phyloP scores from a whole-genome alignment of 2,113 vertebrate species.

The Elephantulus edwardii region DNA sequence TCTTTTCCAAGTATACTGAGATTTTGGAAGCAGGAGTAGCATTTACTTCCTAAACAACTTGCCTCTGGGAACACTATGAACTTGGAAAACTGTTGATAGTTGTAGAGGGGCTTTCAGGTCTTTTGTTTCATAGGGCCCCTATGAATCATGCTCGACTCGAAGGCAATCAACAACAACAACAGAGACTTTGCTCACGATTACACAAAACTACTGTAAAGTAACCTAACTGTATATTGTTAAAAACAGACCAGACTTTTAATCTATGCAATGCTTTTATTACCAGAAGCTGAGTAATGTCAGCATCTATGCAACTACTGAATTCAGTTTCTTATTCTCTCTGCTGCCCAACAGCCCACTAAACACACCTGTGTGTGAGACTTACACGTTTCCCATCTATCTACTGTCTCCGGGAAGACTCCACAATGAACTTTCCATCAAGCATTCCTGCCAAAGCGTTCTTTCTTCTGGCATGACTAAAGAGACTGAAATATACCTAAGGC shows the following conservation, averaged over 20 bases:
- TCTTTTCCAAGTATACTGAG: constrained; percentile 12
- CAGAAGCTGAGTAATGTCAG: constrained; percentile 61
- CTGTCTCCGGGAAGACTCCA: background rate
- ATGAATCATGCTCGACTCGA: no score
- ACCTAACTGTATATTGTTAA: background rate
- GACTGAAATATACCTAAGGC: constrained; percentile 36
- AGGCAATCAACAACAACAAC: no score
- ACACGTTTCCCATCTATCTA: background rate
- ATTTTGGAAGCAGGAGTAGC: no score
- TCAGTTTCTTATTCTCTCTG: constrained; percentile 52
- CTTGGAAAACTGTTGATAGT: no score
- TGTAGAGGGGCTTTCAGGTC: no score
- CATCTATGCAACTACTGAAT: constrained; percentile 51
- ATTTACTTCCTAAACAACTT: no score
- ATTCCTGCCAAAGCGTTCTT: constrained; percentile 13
- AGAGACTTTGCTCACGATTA: background rate
- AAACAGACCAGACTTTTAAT: constrained; percentile 27
- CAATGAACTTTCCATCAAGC: constrained; percentile 24
- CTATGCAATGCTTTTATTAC: constrained; percentile 33
- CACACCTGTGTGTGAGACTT: constrained; percentile 59
- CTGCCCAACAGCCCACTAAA: constrained; percentile 10
- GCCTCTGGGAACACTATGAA: no score
- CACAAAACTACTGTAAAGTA: background rate
- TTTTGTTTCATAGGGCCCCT: no score
- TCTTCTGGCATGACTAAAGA: constrained; percentile 51